Evolutionary conservation across 1,140 invertebrate genomes (phyloP), one percentile per base, ranked within the genome.

Genomic region (Pogonus chalceus): DNA sequence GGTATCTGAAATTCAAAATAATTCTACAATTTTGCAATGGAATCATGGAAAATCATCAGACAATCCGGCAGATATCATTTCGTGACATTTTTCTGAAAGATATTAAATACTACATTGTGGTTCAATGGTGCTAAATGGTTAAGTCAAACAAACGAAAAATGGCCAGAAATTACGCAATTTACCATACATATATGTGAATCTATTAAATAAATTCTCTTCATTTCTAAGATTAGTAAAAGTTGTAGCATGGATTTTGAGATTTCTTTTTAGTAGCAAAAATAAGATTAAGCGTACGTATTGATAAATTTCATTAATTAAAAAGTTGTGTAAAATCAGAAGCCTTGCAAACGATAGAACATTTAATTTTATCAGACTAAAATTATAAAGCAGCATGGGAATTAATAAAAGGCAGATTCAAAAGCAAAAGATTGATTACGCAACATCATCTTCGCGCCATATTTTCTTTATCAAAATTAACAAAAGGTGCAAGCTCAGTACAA

Each of bases 331-430:
- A n/a, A n/a, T n/a, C n/a, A n/a, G n/a, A n/a, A n/a, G n/a, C n/a
- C n/a, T n/a, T n/a, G n/a, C n/a, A n/a, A n/a, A n/a, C n/a, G n/a
- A n/a, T n/a, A n/a, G 47, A 58, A 52, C 55, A 62, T 24, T 53
- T 67, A 2, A 58, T 2, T 64, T 59, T 1, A n/a, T n/a, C n/a
- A n/a, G 60, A 60, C 2, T 50, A 51, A 18, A 70, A 70, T 58
- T 68, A 69, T 51, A 26, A 16, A 1, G 35, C 60, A 20, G 65
- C 63, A 3, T 65, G 63, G 62, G 54, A 63, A 3, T 35, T 65
- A 14, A 55, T 70, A 22, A 63, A 64, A 37, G 50, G 59, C 18
- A 55, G 65, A 23, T 72, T 62, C 49, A 59, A 68, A 4, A 65
- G 65, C 50, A 65, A 64, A 51, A 20, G 61, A 47, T 31, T 66